These are phyloP conservation scores for Chaetoderma sp. DNA, from an alignment of 2,888 invertebrate species.

Conservation along the genomic window DNA sequence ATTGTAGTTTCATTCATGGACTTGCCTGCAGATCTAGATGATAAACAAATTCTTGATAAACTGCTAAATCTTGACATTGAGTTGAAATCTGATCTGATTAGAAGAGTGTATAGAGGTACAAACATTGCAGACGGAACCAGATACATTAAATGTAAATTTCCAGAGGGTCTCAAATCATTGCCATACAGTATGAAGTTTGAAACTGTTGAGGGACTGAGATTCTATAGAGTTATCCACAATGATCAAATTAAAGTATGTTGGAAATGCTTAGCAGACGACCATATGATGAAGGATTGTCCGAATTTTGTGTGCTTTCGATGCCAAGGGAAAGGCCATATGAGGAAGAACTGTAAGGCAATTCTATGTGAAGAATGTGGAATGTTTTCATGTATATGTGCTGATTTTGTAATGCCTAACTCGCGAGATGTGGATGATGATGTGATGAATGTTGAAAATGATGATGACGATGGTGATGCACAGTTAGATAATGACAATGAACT, in stretches of 20 bases:
- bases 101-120: neutral
- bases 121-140: neutral
- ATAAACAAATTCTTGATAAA: neutral
- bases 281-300: neutral
- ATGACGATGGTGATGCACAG: too few species aligned
- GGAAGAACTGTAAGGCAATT: neutral
- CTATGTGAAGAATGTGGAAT: neutral
- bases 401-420: too few species aligned
- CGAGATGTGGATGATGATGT: too few species aligned
- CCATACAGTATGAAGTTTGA: neutral
- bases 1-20: conserved; percentile 1
- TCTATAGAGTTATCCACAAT: neutral
- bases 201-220: neutral
- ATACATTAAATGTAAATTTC: neutral
- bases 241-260: neutral
- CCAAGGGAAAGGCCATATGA: neutral
- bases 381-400: too few species aligned
- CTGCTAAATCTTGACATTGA: neutral
- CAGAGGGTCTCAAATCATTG: neutral
- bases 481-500: too few species aligned
- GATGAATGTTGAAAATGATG: too few species aligned
- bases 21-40: neutral
- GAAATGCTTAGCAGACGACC: neutral
- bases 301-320: neutral
- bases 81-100: neutral